These are phyloP conservation scores for Crotalus horridus DNA, from an alignment of 2,113 vertebrate genomes.

Conservation along the genomic window DNA sequence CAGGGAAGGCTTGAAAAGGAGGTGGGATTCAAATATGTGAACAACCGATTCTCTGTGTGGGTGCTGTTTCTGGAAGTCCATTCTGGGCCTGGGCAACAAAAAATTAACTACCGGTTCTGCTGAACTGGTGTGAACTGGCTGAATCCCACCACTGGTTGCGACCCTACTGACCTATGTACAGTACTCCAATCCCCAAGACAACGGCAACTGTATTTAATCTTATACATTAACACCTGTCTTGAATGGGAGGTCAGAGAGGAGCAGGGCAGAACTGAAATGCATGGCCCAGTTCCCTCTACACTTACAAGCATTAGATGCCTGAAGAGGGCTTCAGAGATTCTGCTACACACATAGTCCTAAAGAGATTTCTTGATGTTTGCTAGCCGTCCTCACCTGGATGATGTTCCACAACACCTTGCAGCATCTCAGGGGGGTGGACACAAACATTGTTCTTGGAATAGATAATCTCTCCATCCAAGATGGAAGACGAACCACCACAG, in stretches of 20 bases:
- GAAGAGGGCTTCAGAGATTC: neutral
- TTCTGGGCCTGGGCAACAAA: too few relatives aligned
- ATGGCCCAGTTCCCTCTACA: neutral
- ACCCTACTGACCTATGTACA: neutral
- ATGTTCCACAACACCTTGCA: conserved; percentile 86
- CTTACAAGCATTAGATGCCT: neutral
- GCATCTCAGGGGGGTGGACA: conserved; percentile 86
- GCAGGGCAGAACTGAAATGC: neutral
- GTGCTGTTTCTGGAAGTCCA: too few relatives aligned
- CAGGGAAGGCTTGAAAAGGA: neutral
- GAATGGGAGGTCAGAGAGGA: neutral
- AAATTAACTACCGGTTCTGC: too few relatives aligned
- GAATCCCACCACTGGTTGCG: too few relatives aligned
- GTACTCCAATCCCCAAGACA: neutral
- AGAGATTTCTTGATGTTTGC: neutral
- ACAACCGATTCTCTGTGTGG: too few relatives aligned
- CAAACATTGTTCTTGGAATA: conserved; percentile 99
- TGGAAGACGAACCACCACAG: conserved; percentile 49
- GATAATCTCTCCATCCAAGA: conserved; percentile 89
- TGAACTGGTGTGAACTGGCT: too few relatives aligned
- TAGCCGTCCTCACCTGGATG: conserved; percentile 82
- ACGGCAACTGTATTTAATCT: neutral
- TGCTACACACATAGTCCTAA: neutral
- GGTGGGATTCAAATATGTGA: too few relatives aligned
- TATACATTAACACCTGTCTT: neutral